Conservation (phyloP, 2,113 vertebrate genomes). For the Platycercus adscitus region DNA sequence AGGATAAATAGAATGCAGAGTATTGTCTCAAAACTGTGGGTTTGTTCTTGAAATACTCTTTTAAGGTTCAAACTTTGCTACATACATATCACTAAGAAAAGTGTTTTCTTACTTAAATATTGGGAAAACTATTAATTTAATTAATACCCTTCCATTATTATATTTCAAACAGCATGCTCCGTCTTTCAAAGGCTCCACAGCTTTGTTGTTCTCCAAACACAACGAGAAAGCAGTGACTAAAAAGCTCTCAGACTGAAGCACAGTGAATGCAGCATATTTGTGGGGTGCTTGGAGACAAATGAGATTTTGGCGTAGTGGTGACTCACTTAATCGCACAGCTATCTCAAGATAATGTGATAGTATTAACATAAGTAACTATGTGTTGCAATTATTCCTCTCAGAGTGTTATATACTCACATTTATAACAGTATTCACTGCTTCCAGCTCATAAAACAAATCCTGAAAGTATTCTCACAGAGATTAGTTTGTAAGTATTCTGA, state of each 20-base stretch:
- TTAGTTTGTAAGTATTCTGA: neutral
- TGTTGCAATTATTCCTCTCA: slow-evolving; percentile 51
- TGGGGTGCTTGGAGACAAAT: slow-evolving; percentile 57
- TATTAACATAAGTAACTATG: slow-evolving; percentile 64
- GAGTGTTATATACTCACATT: slow-evolving; percentile 4
- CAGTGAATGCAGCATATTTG: slow-evolving; percentile 37
- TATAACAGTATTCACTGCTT: slow-evolving; percentile 19
- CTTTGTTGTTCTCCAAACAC: slow-evolving; percentile 41
- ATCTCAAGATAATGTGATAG: slow-evolving; percentile 66
- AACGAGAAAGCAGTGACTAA: slow-evolving; percentile 33
- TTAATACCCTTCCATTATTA: slow-evolving; percentile 10
- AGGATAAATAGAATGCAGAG: neutral
- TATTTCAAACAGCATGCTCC: neutral
- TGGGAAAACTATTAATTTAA: slow-evolving; percentile 27
- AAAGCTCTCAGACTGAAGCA: slow-evolving; percentile 26
- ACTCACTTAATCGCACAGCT: slow-evolving; percentile 67
- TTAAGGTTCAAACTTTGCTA: neutral
- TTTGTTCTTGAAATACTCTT: neutral
- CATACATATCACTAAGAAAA: neutral
- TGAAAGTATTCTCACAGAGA: slow-evolving; percentile 18
- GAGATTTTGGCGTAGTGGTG: slow-evolving; percentile 42
- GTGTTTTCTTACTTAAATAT: neutral
- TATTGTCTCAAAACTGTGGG: neutral
- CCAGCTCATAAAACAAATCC: slow-evolving; percentile 32
- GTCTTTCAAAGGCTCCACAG: neutral